phyloP scores from a whole-genome alignment of 2,113 vertebrate genomes.

The Gorsachius goisagi region DNA sequence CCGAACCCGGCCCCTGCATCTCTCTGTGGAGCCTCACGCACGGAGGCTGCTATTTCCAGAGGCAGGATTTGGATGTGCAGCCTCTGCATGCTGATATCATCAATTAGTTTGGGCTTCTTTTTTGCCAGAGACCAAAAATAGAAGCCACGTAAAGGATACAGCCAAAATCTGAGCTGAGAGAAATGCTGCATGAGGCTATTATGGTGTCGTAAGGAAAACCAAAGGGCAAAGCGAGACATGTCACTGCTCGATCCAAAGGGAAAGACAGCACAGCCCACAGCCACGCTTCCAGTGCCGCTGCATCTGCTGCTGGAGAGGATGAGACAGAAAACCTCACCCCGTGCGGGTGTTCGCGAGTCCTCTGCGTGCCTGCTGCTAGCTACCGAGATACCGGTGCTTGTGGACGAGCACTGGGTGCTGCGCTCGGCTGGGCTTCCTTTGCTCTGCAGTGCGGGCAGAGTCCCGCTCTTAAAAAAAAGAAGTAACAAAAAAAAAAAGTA shows the following conservation, averaged over 20 bases:
- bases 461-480: not conserved
- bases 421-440: accelerated
- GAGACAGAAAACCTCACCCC: not conserved
- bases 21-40: accelerated
- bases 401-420: not conserved
- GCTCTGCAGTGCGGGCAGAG: not conserved
- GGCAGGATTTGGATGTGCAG: not conserved
- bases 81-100: accelerated
- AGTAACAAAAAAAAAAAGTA: no score
- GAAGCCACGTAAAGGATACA: not conserved
- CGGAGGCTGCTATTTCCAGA: not conserved
- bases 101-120: not conserved
- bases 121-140: not conserved
- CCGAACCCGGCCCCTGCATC: accelerated
- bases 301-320: not conserved
- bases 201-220: not conserved
- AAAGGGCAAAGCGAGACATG: accelerated
- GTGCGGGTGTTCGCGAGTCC: not conserved
- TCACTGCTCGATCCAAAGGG: not conserved
- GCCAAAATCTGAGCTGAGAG: not conserved
- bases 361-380: not conserved
- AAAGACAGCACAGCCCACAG: not conserved
- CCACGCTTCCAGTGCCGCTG: not conserved
- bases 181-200: accelerated
- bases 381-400: accelerated